phyloP scores from a whole-genome alignment of 35 echinoderm and acorn worm genomes.

The Nesometra sesokonis region DNA sequence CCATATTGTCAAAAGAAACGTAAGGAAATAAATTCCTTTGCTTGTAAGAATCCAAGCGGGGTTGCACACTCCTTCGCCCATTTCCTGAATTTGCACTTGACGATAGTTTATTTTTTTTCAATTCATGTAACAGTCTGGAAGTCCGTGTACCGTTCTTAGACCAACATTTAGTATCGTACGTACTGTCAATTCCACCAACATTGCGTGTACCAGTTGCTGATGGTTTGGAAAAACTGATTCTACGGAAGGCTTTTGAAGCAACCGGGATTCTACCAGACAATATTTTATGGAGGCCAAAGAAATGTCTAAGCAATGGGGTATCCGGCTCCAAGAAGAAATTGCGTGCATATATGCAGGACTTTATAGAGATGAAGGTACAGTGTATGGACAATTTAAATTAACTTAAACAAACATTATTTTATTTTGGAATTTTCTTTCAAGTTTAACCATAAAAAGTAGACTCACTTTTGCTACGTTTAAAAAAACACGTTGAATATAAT shows the following conservation, averaged over 20 bases:
- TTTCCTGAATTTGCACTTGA: no score
- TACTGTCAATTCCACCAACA: conserved; percentile 33
- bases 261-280: conserved; percentile 36
- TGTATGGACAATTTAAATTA: no score
- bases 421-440: no score
- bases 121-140: no score
- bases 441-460: no score
- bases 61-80: no score
- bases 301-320: conserved; percentile 80
- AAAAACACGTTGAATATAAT: no score
- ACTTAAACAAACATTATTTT: no score
- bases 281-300: conserved; percentile 68
- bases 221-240: conserved; percentile 50
- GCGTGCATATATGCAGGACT: conserved; percentile 47
- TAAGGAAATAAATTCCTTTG: no score
- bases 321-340: conserved; percentile 60
- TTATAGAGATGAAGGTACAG: conserved; percentile 48
- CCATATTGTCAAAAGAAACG: no score
- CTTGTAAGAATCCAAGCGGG: no score
- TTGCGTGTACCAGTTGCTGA: conserved; percentile 22
- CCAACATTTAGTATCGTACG: conserved; percentile 57
- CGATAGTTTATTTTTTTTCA: neutral
- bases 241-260: conserved; percentile 65
- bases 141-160: conserved; percentile 72
- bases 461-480: no score